phyloP scores from a whole-genome alignment of 2,888 invertebrate genomes.

The Unio pictorum region DNA sequence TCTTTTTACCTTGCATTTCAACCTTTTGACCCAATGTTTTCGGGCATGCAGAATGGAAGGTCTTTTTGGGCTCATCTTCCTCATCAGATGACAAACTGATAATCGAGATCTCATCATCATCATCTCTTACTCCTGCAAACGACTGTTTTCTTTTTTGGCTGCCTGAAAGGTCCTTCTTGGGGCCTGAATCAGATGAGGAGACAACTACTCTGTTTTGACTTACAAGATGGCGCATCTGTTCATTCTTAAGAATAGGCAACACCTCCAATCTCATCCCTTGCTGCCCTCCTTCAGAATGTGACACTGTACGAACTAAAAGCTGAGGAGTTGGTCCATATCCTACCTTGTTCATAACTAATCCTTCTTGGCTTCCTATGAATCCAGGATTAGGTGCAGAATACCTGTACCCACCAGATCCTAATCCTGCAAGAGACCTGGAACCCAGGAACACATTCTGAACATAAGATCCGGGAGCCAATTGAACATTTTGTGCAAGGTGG shows the following conservation, averaged over 20 bases:
- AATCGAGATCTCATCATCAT: conserved; percentile 21
- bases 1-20: conserved; percentile 13
- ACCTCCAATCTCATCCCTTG: conserved; percentile 16
- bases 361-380: neutral
- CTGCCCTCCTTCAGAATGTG: conserved; percentile 5
- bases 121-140: conserved; percentile 15
- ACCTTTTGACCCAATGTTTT: conserved; percentile 5
- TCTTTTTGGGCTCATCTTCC: conserved; percentile 14
- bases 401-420: neutral
- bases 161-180: conserved; percentile 1
- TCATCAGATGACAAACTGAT: conserved; percentile 38
- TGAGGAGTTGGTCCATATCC: conserved; percentile 25
- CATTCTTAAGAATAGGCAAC: conserved; percentile 8
- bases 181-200: no score
- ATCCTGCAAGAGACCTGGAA: neutral
- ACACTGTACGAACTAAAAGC: conserved; percentile 27
- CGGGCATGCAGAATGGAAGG: conserved; percentile 4
- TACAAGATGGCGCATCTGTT: no score
- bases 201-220: no score
- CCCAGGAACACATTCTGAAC: no score
- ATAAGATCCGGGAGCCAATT: no score
- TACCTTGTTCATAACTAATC: neutral
- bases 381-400: neutral
- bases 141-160: conserved; percentile 28
- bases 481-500: neutral